A percentile compares a stretch with the other conserved stretches of the same genome.
Conservation (phyloP, 2,797 vertebrate species). For the Lerista edwardsae region DNA sequence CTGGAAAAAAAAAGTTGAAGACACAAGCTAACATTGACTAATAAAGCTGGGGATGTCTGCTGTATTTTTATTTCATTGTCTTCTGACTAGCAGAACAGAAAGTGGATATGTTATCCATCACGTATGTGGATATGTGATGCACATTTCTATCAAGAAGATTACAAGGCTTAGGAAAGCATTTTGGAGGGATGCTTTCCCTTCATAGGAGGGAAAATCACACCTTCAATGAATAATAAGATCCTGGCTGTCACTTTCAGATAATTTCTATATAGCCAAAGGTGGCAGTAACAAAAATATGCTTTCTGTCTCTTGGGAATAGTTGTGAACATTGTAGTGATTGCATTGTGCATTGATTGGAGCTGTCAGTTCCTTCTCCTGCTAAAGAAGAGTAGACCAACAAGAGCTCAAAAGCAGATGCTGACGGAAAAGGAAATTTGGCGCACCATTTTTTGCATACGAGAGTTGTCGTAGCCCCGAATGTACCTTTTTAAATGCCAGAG, state of each 20-base stretch:
- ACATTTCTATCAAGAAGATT: constrained; percentile 10
- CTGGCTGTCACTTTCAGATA: constrained; percentile 8
- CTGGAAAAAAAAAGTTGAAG: constrained; percentile 10
- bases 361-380: constrained; percentile 11
- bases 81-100: constrained; percentile 13
- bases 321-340: constrained; percentile 34
- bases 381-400: constrained; percentile 11
- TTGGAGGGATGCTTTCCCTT: no score
- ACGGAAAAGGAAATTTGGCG: background rate
- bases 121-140: constrained; percentile 17
- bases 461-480: constrained; percentile 1
- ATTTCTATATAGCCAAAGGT: constrained; percentile 31
- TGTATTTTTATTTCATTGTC: constrained; percentile 29
- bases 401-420: background rate
- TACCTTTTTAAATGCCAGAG: background rate
- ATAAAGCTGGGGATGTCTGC: background rate
- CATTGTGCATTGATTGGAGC: background rate
- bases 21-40: constrained; percentile 24
- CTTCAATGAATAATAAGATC: constrained; percentile 34
- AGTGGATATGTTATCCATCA: background rate
- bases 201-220: constrained; percentile 12
- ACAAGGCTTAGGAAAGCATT: background rate
- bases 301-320: constrained; percentile 17
- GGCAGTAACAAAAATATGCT: constrained; percentile 17
- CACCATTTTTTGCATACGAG: background rate